Evolutionary conservation across 2,797 vertebrate species (phyloP), one percentile per base, ranked within the genome.

Genomic region (Sparus aurata): DNA sequence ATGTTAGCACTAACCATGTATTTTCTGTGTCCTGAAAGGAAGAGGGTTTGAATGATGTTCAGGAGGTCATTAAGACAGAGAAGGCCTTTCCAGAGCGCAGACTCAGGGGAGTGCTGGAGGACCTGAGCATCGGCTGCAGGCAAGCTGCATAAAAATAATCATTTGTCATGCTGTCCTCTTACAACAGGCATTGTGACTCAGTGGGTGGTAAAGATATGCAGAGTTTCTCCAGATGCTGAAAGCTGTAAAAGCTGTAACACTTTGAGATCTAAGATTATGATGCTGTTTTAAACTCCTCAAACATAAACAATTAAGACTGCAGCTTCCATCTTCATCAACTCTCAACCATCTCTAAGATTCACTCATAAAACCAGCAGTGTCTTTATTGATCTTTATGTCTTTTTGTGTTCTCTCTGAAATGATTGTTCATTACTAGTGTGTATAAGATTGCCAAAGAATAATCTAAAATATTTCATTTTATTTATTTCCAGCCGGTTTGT

Each of bases 41-140:
- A 75, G 98, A 99, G 80, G 98, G 98, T 3, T 89, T 99, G 83
- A 99, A 99, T 0, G 98, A 99, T 0, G 97, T 99, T 25, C 98
- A 99, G 83, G 98, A 99, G 91, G 96, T 99, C 93, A 97, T 99
- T 79, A 99, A 99, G 87, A 99, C 97, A 0, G 98, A 99, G 91
- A 99, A 98, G 85, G 94, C 97, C 0, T 97, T 97, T 83, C 98
- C 98, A 0, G 98, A 99, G 87, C 97, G 98, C 2, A 94, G 98
- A 22, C 97, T 99, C 47, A 94, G 98, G 38, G 98, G 98, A 0
- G 98, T 98, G 68, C 93, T 99, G 85, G 98, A 99, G 91, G 98
- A 99, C 75, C 95, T 99, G 57, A 96, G 95, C 87, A 65, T 93
- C 0, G 95, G 97, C 38, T 99, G 98, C 96, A 95, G 95, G 98